A percentile compares a stretch with the other conserved stretches of the same genome.
phyloP scores from a whole-genome alignment of 2,888 invertebrate genomes.

The Drosophila bunnanda region DNA sequence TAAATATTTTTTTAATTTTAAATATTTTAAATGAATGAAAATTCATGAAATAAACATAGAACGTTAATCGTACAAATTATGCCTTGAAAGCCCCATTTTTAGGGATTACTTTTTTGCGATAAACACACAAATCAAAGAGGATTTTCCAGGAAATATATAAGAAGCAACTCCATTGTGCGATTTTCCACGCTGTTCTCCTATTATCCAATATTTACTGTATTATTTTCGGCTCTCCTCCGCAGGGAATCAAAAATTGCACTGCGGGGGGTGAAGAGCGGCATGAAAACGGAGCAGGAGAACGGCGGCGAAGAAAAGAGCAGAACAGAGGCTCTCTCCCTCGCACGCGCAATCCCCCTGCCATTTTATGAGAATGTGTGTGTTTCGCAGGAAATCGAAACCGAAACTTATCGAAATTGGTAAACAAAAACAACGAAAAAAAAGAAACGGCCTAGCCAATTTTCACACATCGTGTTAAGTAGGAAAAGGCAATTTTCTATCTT shows the following conservation, averaged over 20 bases:
- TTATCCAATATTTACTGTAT: conserved; percentile 36
- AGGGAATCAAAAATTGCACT: conserved; percentile 50
- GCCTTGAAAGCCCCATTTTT: too few relatives aligned
- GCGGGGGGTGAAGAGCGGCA: conserved; percentile 65
- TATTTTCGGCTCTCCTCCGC: conserved; percentile 42
- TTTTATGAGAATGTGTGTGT: conserved; percentile 27
- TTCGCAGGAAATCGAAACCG: conserved; percentile 71
- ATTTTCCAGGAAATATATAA: not conserved
- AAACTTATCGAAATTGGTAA: conserved; percentile 73
- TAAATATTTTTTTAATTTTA: too few relatives aligned
- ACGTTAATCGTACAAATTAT: too few relatives aligned
- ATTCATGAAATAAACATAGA: too few relatives aligned
- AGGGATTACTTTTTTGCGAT: too few relatives aligned
- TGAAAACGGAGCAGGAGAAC: conserved; percentile 9
- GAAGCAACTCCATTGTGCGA: not conserved
- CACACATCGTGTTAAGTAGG: conserved; percentile 55
- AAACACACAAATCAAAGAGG: not conserved
- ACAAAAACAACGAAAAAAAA: conserved; percentile 48
- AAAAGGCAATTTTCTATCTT: conserved; percentile 73
- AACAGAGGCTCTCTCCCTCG: conserved; percentile 15
- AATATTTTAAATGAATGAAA: too few relatives aligned
- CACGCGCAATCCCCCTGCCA: conserved; percentile 4
- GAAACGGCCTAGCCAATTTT: conserved; percentile 68
- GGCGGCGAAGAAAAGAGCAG: conserved; percentile 11
- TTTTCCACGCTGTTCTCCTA: conserved; percentile 4